Evolutionary conservation across 2,888 invertebrate species (phyloP).

Genomic region (Chaetogeoica ovagalla): DNA sequence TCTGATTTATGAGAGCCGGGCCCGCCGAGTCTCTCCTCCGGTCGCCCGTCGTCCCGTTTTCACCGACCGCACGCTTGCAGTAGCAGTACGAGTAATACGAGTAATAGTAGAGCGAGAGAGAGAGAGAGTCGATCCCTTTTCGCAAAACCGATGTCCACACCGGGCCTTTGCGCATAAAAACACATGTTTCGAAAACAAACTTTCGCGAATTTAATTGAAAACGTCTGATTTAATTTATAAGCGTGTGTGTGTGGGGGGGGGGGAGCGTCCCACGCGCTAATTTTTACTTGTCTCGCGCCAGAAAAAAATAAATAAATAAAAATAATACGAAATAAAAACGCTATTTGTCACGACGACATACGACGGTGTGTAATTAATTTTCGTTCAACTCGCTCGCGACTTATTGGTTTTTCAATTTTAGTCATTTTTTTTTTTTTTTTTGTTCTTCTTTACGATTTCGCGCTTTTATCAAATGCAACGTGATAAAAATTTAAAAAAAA

Average conservation of each 20-base stretch:
- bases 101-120: no score
- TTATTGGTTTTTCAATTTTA: constrained; percentile 11
- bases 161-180: constrained; percentile 44
- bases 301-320: constrained; percentile 14
- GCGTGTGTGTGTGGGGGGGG: no score
- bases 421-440: no score
- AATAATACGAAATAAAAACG: constrained; percentile 4
- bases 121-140: constrained; percentile 47
- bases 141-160: constrained; percentile 47
- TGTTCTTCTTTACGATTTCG: no score
- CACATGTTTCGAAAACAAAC: constrained; percentile 49
- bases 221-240: constrained; percentile 53
- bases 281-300: constrained; percentile 48
- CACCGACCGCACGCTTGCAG: neutral
- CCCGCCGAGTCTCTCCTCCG: neutral
- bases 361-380: constrained; percentile 47
- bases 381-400: constrained; percentile 25
- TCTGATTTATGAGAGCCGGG: constrained; percentile 45
- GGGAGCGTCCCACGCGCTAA: constrained; percentile 27
- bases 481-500: no score
- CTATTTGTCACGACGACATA: constrained; percentile 24
- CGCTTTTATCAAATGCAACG: no score
- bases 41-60: neutral
- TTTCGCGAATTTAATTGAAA: constrained; percentile 51
- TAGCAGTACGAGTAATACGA: no score